These are phyloP conservation scores for Maconellicoccus hirsutus DNA, from an alignment of 1,140 invertebrate species.

Conservation along the genomic window DNA sequence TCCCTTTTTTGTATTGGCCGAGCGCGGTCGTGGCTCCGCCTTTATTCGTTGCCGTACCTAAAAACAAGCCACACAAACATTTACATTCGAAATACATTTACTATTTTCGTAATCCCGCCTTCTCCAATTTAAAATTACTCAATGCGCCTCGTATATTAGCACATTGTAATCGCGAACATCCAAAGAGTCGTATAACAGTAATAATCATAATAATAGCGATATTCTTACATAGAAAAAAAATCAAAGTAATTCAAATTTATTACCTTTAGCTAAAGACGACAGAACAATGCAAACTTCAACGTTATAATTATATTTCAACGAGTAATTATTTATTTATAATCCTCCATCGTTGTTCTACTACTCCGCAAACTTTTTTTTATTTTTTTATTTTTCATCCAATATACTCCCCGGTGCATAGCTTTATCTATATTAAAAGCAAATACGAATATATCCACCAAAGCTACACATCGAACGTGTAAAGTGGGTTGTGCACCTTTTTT, in stretches of 20 bases:
- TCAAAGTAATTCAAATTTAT: neutral
- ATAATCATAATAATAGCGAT: neutral
- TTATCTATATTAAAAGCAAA: no score
- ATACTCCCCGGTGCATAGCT: no score
- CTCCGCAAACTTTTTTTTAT: no score
- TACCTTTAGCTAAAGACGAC: no score
- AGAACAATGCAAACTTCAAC: no score
- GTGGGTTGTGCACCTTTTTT: no score
- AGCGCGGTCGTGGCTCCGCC: neutral
- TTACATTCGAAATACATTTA: neutral
- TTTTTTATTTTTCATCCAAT: no score
- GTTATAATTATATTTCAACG: no score
- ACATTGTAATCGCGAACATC: slow-evolving; percentile 3
- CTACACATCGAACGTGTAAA: no score
- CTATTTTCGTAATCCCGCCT: neutral
- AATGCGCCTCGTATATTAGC: neutral
- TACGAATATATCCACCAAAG: no score
- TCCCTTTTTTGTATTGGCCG: slow-evolving; percentile 3
- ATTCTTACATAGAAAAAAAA: neutral
- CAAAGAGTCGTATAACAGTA: neutral
- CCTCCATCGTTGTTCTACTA: no score
- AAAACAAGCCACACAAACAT: neutral
- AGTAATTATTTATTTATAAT: no score
- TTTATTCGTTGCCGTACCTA: neutral
- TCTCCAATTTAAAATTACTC: neutral